These are phyloP conservation scores for Rutilus rutilus DNA, from an alignment of 2,113 vertebrate genomes.

Conservation along the genomic window DNA sequence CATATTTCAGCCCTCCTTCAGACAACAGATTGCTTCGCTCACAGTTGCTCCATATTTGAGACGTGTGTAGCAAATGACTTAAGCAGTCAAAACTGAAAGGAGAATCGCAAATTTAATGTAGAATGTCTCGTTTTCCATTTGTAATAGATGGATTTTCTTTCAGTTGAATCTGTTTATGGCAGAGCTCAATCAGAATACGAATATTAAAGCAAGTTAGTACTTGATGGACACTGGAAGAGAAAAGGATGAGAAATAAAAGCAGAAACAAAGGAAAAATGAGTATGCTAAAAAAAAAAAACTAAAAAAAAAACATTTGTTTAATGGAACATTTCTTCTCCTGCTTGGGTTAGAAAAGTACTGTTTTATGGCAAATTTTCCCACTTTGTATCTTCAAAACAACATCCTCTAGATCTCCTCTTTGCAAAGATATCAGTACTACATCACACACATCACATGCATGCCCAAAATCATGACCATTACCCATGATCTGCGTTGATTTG, in stretches of 20 bases:
- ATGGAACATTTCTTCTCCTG: constrained; percentile 21
- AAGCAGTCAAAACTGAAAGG: constrained; percentile 24
- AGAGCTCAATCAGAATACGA: constrained; percentile 62
- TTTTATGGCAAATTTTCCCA: constrained; percentile 59
- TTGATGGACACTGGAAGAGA: constrained; percentile 56
- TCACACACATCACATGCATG: constrained; percentile 82
- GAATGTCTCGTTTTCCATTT: constrained; percentile 28
- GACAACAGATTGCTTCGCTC: constrained; percentile 78
- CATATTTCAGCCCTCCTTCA: constrained; percentile 70
- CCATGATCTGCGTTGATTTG: constrained; percentile 76
- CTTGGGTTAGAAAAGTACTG: constrained; percentile 43
- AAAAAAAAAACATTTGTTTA: neutral
- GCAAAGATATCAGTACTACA: constrained; percentile 79
- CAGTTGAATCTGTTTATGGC: constrained; percentile 56
- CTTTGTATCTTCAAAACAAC: constrained; percentile 55
- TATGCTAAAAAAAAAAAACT: neutral
- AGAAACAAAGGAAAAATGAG: neutral
- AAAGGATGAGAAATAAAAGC: neutral
- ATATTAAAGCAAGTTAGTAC: constrained; percentile 60
- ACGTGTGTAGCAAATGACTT: neutral
- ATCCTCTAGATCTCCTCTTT: constrained; percentile 72
- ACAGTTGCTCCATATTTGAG: constrained; percentile 46
- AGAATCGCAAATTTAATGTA: neutral
- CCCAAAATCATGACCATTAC: constrained; percentile 75
- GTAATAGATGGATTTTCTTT: constrained; percentile 48